Percentiles rank a stretch among this genome's conserved stretches.
phyloP scores from a whole-genome alignment of 2,113 vertebrate genomes.

The Hyla sarda region DNA sequence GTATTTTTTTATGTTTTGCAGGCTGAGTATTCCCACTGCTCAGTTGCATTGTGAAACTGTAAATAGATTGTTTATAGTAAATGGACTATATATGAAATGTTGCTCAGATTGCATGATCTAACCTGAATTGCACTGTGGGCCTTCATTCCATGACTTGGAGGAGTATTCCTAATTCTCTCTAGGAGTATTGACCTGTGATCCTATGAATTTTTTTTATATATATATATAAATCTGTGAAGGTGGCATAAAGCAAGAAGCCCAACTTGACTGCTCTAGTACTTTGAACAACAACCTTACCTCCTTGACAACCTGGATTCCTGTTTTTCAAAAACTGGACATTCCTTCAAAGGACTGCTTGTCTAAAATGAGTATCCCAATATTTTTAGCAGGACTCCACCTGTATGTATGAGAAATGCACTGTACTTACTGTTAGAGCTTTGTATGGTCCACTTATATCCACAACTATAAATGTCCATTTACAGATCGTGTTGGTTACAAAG shows the following conservation, averaged over 20 bases:
- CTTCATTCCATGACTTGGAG: slow-evolving; percentile 32
- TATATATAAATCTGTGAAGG: not conserved
- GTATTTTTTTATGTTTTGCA: slow-evolving; percentile 47
- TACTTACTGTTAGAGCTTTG: not conserved
- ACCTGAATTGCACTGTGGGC: slow-evolving; percentile 41
- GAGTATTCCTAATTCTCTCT: not conserved
- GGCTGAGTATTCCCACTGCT: slow-evolving; percentile 31
- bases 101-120: slow-evolving; percentile 7
- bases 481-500: not conserved
- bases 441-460: not conserved
- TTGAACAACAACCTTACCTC: slow-evolving; percentile 52
- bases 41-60: slow-evolving; percentile 21
- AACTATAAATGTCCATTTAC: not conserved
- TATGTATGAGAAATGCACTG: slow-evolving; percentile 5
- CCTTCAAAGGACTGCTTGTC: not conserved
- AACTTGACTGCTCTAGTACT: slow-evolving; percentile 23
- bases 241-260: slow-evolving; percentile 12
- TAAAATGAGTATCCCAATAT: not conserved
- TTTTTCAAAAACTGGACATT: slow-evolving; percentile 42
- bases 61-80: slow-evolving; percentile 27
- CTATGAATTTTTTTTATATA: not conserved
- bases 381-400: not conserved
- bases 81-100: slow-evolving; percentile 20
- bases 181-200: not conserved
- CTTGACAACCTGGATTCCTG: slow-evolving; percentile 37